phyloP scores from a whole-genome alignment of 2,797 vertebrate genomes.

The Darevskia mixta region DNA sequence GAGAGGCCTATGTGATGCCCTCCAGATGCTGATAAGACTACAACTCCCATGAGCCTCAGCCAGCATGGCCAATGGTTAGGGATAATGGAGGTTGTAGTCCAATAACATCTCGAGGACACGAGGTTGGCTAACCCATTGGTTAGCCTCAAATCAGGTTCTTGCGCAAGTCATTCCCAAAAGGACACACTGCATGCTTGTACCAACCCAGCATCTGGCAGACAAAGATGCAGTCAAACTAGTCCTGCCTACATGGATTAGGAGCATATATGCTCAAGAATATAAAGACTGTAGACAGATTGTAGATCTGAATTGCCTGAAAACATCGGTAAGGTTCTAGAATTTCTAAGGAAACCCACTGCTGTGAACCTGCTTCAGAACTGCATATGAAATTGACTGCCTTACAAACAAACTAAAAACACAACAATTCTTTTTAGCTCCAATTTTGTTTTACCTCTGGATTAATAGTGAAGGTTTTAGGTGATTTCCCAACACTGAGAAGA shows the following conservation, averaged over 20 bases:
- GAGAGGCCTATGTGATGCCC: no score
- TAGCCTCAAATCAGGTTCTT: background rate
- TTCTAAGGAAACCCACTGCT: background rate
- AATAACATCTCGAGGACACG: no score
- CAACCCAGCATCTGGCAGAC: background rate
- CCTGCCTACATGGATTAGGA: background rate
- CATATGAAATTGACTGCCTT: background rate
- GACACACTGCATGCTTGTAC: background rate
- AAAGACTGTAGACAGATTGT: background rate
- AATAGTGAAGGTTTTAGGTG: constrained; percentile 97
- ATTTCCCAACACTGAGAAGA: constrained; percentile 98
- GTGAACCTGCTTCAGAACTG: background rate
- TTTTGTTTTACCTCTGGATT: constrained; percentile 92
- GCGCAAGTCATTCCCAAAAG: background rate
- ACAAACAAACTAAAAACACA: background rate
- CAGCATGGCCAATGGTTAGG: no score
- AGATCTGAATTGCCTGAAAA: background rate
- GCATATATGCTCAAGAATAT: background rate
- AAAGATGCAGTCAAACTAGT: background rate
- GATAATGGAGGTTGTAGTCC: no score
- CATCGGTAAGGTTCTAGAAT: background rate
- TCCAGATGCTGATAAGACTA: no score
- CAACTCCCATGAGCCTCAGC: no score
- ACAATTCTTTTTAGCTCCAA: background rate
- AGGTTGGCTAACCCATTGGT: no score